phyloP scores from a whole-genome alignment of 2,797 vertebrate genomes.

The Diglossa cyanea region DNA sequence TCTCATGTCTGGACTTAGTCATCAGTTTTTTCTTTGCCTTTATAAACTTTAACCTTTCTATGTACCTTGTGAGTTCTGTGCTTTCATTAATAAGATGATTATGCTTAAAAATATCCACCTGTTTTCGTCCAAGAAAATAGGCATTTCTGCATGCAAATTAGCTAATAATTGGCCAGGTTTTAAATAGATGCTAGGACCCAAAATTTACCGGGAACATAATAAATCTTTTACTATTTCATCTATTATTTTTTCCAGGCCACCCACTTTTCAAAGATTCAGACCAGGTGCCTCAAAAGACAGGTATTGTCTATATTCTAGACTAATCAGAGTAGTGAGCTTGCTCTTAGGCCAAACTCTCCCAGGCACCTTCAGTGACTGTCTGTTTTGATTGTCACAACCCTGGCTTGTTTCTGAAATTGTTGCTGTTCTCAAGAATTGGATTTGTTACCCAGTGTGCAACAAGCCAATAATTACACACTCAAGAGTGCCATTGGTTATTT shows the following conservation, averaged over 20 bases:
- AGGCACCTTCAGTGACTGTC: not conserved
- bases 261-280: not conserved
- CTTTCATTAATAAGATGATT: slow-evolving; percentile 3
- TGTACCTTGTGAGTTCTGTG: not conserved
- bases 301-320: not conserved
- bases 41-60: not conserved
- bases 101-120: not conserved
- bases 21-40: not conserved
- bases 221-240: not conserved
- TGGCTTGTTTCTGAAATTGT: not conserved
- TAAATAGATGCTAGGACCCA: not conserved
- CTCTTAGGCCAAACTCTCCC: not conserved
- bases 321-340: not conserved
- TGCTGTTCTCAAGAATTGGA: not conserved
- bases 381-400: not conserved
- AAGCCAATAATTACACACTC: not conserved
- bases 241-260: not conserved
- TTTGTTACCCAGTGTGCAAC: not conserved
- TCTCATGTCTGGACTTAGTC: not conserved
- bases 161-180: not conserved
- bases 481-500: not conserved
- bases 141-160: not conserved
- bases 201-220: not conserved
- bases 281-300: not conserved
- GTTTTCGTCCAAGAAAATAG: not conserved